phyloP scores from a whole-genome alignment of 1,140 invertebrate species.

The Tetranychus cinnabarinus region DNA sequence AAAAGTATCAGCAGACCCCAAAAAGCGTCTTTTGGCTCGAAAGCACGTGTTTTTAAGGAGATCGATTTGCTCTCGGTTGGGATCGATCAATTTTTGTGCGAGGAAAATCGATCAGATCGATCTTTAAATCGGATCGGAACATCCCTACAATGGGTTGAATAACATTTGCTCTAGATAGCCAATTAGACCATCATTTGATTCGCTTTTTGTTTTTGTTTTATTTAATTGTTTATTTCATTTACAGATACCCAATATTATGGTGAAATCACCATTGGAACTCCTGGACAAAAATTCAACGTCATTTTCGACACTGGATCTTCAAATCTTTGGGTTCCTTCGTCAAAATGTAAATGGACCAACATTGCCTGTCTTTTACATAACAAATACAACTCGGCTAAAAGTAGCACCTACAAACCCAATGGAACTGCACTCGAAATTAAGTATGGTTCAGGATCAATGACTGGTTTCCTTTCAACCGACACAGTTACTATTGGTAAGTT shows the following conservation, averaged over 20 bases:
- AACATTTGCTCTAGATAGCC: no score
- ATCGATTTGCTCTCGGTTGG: no score
- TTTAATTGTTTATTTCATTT: background rate
- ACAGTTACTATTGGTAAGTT: background rate
- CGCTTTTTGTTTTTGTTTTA: background rate
- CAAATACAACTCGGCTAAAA: slow-evolving; percentile 75
- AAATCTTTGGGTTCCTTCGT: slow-evolving; percentile 94
- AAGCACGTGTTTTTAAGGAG: no score
- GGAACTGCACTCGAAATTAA: slow-evolving; percentile 75
- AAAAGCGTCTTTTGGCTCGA: no score
- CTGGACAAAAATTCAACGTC: slow-evolving; percentile 66
- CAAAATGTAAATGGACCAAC: slow-evolving; percentile 71
- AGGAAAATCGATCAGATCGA: no score
- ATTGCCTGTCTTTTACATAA: slow-evolving; percentile 79
- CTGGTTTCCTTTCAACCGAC: slow-evolving; percentile 64
- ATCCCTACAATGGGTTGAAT: no score
- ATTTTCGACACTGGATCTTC: slow-evolving; percentile 97
- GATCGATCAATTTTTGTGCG: no score
- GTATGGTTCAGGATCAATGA: slow-evolving; percentile 86
- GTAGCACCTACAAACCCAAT: slow-evolving; percentile 56
- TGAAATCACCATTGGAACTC: slow-evolving; percentile 67
- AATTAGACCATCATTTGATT: no score
- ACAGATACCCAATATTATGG: slow-evolving; percentile 79
- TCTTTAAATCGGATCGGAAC: no score
- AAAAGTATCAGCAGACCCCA: no score